Percentiles rank a stretch among this genome's conserved stretches.
These are phyloP conservation scores for Takifugu ocellatus DNA, from an alignment of 2,797 vertebrate genomes.

Conservation along the genomic window DNA sequence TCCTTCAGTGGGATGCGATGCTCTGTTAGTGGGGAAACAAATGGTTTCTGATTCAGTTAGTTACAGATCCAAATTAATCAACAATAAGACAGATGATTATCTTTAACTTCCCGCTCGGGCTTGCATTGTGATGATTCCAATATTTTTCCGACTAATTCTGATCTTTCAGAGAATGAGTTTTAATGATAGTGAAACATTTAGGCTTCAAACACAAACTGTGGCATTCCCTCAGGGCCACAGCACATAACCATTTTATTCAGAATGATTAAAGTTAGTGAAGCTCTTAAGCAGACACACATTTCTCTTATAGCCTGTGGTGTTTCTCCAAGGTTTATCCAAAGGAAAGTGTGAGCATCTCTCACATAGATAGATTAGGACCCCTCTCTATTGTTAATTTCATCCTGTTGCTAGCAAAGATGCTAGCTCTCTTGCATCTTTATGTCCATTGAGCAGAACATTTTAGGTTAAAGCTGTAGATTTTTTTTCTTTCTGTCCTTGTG, in stretches of 20 bases:
- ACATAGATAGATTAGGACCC: conserved; percentile 27
- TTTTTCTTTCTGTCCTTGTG: background rate
- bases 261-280: conserved; percentile 63
- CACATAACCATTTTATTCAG: conserved; percentile 61
- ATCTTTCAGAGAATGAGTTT: conserved; percentile 45
- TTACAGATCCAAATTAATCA: conserved; percentile 26
- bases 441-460: background rate
- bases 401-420: conserved; percentile 4
- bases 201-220: conserved; percentile 32
- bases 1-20: conserved; percentile 21
- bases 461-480: background rate
- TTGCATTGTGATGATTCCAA: background rate
- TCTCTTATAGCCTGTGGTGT: conserved; percentile 57
- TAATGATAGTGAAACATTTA: conserved; percentile 54
- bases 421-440: background rate
- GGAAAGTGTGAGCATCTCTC: conserved; percentile 53
- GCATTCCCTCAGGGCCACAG: conserved; percentile 59
- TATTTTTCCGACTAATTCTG: conserved; percentile 12
- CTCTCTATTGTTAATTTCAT: conserved; percentile 23
- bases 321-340: conserved; percentile 60
- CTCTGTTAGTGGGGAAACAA: conserved; percentile 45
- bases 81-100: background rate
- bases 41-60: conserved; percentile 41
- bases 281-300: conserved; percentile 63
- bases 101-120: too few relatives aligned